These are phyloP conservation scores for Drosophila infuscata DNA, from an alignment of 2,888 invertebrate species.

Conservation along the genomic window DNA sequence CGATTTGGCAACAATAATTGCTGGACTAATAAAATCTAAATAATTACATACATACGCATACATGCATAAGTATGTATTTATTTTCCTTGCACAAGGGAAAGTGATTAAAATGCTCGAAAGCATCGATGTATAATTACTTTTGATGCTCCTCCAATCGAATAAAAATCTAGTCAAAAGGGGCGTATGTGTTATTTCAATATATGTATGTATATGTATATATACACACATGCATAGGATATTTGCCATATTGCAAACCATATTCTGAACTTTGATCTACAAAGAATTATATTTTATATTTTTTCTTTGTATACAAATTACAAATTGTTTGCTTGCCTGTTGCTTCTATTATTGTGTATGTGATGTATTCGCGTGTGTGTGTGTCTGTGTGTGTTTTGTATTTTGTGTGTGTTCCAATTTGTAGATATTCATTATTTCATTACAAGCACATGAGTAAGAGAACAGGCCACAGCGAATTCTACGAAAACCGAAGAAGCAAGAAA, in stretches of 20 bases:
- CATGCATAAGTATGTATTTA: background rate
- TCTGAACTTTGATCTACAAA: slow-evolving; percentile 69
- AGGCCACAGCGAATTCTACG: slow-evolving; percentile 13
- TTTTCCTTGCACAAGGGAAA: slow-evolving; percentile 23
- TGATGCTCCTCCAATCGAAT: slow-evolving; percentile 20
- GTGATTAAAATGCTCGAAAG: slow-evolving; percentile 25
- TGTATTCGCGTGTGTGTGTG: background rate
- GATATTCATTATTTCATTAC: slow-evolving; percentile 58
- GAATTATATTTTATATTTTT: slow-evolving; percentile 39
- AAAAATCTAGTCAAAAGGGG: slow-evolving; percentile 3
- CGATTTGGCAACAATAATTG: slow-evolving; percentile 78
- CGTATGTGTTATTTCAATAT: slow-evolving; percentile 43
- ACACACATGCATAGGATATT: slow-evolving; percentile 11
- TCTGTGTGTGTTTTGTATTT: background rate
- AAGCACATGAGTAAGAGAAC: slow-evolving; percentile 28
- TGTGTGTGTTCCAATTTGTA: slow-evolving; percentile 57
- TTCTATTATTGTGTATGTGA: background rate
- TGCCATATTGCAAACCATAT: slow-evolving; percentile 43
- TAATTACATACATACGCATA: slow-evolving; percentile 34
- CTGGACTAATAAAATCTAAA: slow-evolving; percentile 73
- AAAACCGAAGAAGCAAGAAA: background rate
- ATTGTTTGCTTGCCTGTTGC: slow-evolving; percentile 27
- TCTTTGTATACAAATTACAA: slow-evolving; percentile 31
- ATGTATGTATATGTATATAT: background rate
- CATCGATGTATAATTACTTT: slow-evolving; percentile 32